Conservation (phyloP, 2,888 invertebrate species). For the Flexamia atlantica region DNA sequence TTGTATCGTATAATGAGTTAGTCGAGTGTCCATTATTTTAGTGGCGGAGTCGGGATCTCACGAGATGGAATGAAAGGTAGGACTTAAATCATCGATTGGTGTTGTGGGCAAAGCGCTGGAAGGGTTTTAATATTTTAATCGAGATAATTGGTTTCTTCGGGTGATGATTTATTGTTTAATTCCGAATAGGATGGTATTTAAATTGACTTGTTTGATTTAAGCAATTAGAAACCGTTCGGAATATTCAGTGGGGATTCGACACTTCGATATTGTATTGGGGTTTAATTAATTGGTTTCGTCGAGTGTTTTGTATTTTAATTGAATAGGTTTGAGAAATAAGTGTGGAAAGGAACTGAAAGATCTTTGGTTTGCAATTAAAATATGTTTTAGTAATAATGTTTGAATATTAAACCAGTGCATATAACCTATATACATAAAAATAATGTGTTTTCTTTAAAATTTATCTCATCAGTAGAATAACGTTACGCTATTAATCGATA, state of each 20-base stretch:
- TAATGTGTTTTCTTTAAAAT: too few species aligned
- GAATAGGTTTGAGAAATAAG: too few species aligned
- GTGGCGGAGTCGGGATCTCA: not conserved
- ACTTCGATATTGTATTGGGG: not conserved
- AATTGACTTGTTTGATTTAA: conserved; percentile 28
- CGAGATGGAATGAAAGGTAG: conserved; percentile 30
- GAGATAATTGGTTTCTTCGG: conserved; percentile 20
- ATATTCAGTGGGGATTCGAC: not conserved
- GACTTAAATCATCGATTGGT: conserved; percentile 20
- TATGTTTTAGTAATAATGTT: too few species aligned
- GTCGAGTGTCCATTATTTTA: conserved; percentile 33
- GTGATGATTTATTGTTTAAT: conserved; percentile 37
- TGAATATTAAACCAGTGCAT: too few species aligned
- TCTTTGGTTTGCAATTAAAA: too few species aligned
- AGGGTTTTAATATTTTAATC: conserved; percentile 34
- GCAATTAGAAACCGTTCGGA: conserved; percentile 5
- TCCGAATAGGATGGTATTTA: not conserved
- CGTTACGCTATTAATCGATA: too few species aligned
- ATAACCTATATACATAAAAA: too few species aligned
- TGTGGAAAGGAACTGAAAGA: too few species aligned
- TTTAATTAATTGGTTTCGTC: too few species aligned
- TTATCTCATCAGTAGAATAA: too few species aligned
- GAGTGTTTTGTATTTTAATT: too few species aligned
- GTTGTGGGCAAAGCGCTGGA: not conserved
- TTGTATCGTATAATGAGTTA: conserved; percentile 57